Base-by-base conservation (phyloP, 1,140 invertebrate species). In the Xylocopa sonorina region DNA sequence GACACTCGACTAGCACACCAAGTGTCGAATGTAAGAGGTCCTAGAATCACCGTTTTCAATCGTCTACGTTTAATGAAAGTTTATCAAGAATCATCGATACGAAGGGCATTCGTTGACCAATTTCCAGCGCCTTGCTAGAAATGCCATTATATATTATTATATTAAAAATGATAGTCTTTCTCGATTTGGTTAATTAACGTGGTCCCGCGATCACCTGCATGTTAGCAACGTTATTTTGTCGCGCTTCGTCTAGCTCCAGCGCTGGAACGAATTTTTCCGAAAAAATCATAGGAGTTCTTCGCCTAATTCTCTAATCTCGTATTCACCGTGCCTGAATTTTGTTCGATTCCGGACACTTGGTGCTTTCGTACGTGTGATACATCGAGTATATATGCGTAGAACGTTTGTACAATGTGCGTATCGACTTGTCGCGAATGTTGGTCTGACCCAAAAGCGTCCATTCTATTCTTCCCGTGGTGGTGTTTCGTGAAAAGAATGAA, bases 331-430 rank as follows among this genome's bases (percentile, higher is more conserved):
- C 1, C 29, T n/a, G 32, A 9, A 81, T 48, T 63, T 48, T 41
- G 53, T 38, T 73, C 34, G 80, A 60, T 50, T 82, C n/a, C 75
- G 62, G 51, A 27, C 32, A n/a, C 60, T 48, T 46, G 9, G 48
- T 68, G 73, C 50, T 24, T 29, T 29, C 27, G 5, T 51, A 62
- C 21, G n/a, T 38, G 27, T 34, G 32, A 78, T 69, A 57, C 58
- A 72, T 67, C 48, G 5, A 46, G 34, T 50, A 41, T 53, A 41
- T 78, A 64, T 55, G 64, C 58, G 51, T 57, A 82, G 58, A 77
- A 81, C 50, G 34, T 83, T 63, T 68, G 60, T 72, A 71, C 72
- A 82, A 66, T 43, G 57, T 55, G 79, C 73, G 58, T 82, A 62
- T 77, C 46, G 72, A 62, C 38, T 38, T 73, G 74, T 75, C 51